phyloP scores from a whole-genome alignment of 2,888 invertebrate species.

The Timema cristinae region DNA sequence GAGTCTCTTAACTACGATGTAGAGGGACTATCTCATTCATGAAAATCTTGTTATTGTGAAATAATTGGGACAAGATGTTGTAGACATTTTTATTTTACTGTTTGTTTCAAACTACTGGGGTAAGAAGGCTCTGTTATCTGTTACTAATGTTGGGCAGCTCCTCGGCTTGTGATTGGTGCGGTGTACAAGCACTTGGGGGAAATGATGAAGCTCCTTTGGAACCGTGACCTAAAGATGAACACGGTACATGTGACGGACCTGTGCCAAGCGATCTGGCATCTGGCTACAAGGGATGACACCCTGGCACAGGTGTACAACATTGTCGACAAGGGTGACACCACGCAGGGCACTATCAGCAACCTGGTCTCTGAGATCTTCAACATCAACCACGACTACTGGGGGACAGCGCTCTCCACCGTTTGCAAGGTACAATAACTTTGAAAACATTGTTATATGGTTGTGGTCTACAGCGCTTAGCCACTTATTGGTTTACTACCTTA shows the following conservation, averaged over 20 bases:
- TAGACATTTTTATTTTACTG: too few species aligned
- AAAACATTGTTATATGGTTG: too few species aligned
- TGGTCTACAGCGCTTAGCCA: too few species aligned
- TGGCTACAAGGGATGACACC: conserved; percentile 48
- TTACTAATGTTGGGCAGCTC: conserved; percentile 52
- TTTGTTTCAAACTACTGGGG: too few species aligned
- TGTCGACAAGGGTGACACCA: conserved; percentile 77
- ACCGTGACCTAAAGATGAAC: conserved; percentile 75
- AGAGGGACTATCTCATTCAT: too few species aligned
- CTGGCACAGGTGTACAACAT: conserved; percentile 69
- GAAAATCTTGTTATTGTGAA: too few species aligned
- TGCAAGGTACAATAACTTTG: conserved; percentile 59
- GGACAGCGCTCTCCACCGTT: conserved; percentile 72
- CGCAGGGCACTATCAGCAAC: conserved; percentile 78
- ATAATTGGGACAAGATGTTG: too few species aligned
- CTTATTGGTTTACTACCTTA: too few species aligned
- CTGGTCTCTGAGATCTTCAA: conserved; percentile 77
- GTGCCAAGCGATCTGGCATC: conserved; percentile 75
- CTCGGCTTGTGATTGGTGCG: conserved; percentile 79
- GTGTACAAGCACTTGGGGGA: conserved; percentile 84
- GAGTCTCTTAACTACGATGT: too few species aligned
- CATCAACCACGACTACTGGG: conserved; percentile 84
- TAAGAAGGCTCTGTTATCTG: too few species aligned
- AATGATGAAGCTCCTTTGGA: conserved; percentile 91
- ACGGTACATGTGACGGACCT: conserved; percentile 84